Conservation (phyloP, 2,888 invertebrate genomes). For the Phrixothrix hirtus region DNA sequence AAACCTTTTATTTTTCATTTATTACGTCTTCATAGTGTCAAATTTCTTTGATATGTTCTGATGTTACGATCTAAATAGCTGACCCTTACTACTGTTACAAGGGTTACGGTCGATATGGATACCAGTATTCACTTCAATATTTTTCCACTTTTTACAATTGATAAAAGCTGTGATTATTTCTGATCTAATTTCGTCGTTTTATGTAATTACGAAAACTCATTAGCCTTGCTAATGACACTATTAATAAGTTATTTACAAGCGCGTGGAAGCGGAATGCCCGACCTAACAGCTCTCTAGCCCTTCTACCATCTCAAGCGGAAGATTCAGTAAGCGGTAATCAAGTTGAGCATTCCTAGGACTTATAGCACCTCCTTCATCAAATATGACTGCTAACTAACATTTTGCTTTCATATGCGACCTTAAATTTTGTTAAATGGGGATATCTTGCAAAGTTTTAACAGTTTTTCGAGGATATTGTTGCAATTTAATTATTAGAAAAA, state of each 20-base stretch:
- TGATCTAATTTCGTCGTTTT: slow-evolving; percentile 2
- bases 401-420: too few relatives aligned
- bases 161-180: slow-evolving; percentile 6
- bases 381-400: too few relatives aligned
- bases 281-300: slow-evolving; percentile 11
- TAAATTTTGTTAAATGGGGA: too few relatives aligned
- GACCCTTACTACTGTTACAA: slow-evolving; percentile 39
- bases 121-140: slow-evolving; percentile 24
- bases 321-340: slow-evolving; percentile 27
- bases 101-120: slow-evolving; percentile 41
- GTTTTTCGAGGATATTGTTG: too few relatives aligned
- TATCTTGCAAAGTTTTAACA: too few relatives aligned
- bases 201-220: slow-evolving; percentile 29
- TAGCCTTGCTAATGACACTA: slow-evolving; percentile 22
- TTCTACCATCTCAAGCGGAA: slow-evolving; percentile 24
- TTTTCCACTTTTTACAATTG: slow-evolving; percentile 21
- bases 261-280: slow-evolving; percentile 24
- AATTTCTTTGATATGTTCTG: slow-evolving; percentile 37
- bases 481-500: too few relatives aligned
- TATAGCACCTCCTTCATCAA: too few relatives aligned
- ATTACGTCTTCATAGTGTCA: slow-evolving; percentile 37
- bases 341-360: slow-evolving; percentile 18
- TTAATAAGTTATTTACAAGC: slow-evolving; percentile 30
- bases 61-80: slow-evolving; percentile 36
- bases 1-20: slow-evolving; percentile 41